Evolutionary conservation across 37 sponge, comb jelly and placozoan species (phyloP), one percentile per base, ranked within the genome.

Genomic region (Axinella damicornis): DNA sequence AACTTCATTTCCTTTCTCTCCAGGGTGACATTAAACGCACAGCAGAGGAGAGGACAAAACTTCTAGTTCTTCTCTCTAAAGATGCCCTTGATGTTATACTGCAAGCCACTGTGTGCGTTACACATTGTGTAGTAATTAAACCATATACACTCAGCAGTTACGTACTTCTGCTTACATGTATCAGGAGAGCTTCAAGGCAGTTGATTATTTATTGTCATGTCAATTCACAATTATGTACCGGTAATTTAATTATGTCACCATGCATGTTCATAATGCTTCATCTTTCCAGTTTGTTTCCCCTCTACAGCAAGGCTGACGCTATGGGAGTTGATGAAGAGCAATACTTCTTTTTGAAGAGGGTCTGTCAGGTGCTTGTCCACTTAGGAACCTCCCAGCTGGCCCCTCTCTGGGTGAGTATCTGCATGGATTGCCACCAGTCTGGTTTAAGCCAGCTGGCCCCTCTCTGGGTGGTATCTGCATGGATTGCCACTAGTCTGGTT

Each of bases 371-470:
- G 60, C 56, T 88, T 16, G 88, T 88, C 20, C 82, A 88, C 20
- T 39, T 88, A 30, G 88, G 88, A 0, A 68, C 37, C 28, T 74
- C 74, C 36, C 88, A 88, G 69, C 75, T 88, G 21, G 76, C 68
- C 19, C 88, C 61, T 25, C 53, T 88, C 1, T 88, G 87, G 87
- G 87, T 87, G 52, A 0, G 84, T 83, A n/a, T n/a, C n/a, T n/a
- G n/a, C n/a, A n/a, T n/a, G n/a, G n/a, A n/a, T n/a, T n/a, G n/a
- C n/a, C n/a, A n/a, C n/a, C n/a, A n/a, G n/a, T n/a, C n/a, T n/a
- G n/a, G n/a, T n/a, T n/a, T n/a, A n/a, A n/a, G n/a, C n/a, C n/a
- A n/a, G n/a, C n/a, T n/a, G n/a, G n/a, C n/a, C n/a, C n/a, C n/a
- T n/a, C n/a, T n/a, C n/a, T n/a, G n/a, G n/a, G n/a, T n/a, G n/a